Base-by-base conservation (phyloP, 92 coral and sea anemone genomes). In the Isaurus tuberculatus region DNA sequence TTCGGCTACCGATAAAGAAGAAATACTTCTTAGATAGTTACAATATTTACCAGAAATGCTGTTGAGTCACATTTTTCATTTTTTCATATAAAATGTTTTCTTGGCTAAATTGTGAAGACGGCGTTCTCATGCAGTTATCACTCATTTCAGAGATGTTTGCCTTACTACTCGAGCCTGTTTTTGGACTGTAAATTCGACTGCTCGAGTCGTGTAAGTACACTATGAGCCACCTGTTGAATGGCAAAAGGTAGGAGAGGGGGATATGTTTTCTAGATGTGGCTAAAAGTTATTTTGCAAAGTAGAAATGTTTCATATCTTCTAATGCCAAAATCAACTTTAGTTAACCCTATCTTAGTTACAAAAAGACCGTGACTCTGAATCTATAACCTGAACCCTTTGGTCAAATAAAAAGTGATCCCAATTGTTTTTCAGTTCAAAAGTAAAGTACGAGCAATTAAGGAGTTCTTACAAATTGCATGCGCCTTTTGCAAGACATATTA, bases 171-270 rank as follows among this genome's bases (percentile, higher is more conserved):
- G 27, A 4, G 6, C 69, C 3, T 63, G 23, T 63, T 63, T 9
- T 63, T 29, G 8, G 69, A 11, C 69, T 19, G 63, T n/a, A 8
- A 19, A 22, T 55, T 8, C 7, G 19, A 13, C 1, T 26, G 13
- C 69, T 10, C 27, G 34, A 63, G 1, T 13, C 13, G 34, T 63
- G 15, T 11, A 22, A 19, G 8, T 63, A 22, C 16, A 63, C 32
- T 29, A 22, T 63, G 4, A 19, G 69, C 69, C 69, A 63, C 69
- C 69, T 63, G 69, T 63, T 13, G 69, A 63, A 17, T 13, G 32
- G 19, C 31, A 9, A 63, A 63, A 25, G 5, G n/a, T 11, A 26
- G 19, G 1, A 63, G 17, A 29, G 16, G 15, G 36, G 10, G n/a
- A 63, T 17, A 34, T 27, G 69, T 27, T 34, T 27, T 63, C 29